Evolutionary conservation across 1,140 invertebrate species (phyloP).

Genomic region (Nebria ingens): DNA sequence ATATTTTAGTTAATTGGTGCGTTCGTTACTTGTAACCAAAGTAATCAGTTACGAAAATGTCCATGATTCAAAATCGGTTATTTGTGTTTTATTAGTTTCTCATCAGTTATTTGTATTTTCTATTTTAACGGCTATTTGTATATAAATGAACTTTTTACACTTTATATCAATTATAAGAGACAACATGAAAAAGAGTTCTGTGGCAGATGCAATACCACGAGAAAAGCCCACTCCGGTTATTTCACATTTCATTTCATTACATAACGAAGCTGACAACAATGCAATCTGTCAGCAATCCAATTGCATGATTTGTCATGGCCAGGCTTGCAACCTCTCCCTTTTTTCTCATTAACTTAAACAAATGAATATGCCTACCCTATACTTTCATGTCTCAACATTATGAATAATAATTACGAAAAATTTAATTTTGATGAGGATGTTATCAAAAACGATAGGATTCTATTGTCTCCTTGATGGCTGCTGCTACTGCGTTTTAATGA

Average conservation of each 20-base stretch:
- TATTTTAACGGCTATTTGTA: too few relatives aligned
- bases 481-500: too few relatives aligned
- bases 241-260: conserved; percentile 17
- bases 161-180: too few relatives aligned
- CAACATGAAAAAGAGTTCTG: too few relatives aligned
- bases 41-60: too few relatives aligned
- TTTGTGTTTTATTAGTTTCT: too few relatives aligned
- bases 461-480: background rate
- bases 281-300: conserved; percentile 22
- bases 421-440: conserved; percentile 17
- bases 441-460: background rate
- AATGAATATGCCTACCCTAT: too few relatives aligned
- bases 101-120: too few relatives aligned
- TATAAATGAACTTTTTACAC: too few relatives aligned
- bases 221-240: background rate
- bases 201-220: background rate
- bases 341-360: conserved; percentile 22
- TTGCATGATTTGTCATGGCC: conserved; percentile 21
- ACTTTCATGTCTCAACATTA: conserved; percentile 18
- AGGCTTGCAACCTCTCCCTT: background rate
- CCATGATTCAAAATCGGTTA: too few relatives aligned
- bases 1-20: too few relatives aligned
- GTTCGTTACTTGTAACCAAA: too few relatives aligned
- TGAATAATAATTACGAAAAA: conserved; percentile 22
- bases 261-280: conserved; percentile 18